Percentiles rank a stretch among this genome's conserved stretches.
Evolutionary conservation across 2,113 vertebrate genomes (phyloP).

Genomic region (Murina feae): DNA sequence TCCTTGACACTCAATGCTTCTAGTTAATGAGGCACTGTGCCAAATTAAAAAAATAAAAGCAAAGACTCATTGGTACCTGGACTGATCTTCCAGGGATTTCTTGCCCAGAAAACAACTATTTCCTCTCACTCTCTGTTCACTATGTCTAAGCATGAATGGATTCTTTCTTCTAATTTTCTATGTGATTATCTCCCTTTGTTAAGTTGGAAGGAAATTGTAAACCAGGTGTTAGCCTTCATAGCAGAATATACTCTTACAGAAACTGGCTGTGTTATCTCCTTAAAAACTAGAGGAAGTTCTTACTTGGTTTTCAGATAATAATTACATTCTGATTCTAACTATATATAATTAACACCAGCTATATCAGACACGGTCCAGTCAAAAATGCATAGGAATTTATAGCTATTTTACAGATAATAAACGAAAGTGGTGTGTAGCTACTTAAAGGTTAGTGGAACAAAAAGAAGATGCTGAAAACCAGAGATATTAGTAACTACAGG

Average conservation of each 20-base stretch:
- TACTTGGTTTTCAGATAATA: not conserved
- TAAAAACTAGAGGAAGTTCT: not conserved
- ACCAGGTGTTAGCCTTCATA: not conserved
- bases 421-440: not conserved
- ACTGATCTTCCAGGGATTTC: not conserved
- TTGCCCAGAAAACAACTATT: not conserved
- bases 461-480: not conserved
- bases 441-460: not conserved
- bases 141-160: not conserved
- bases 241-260: not conserved
- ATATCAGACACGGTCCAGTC: not conserved
- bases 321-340: not conserved
- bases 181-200: not conserved
- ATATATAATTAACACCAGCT: not conserved
- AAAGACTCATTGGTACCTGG: not conserved
- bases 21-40: not conserved
- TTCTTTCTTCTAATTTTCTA: constrained; percentile 33
- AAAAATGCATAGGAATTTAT: not conserved
- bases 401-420: not conserved
- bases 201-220: not conserved
- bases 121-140: not conserved
- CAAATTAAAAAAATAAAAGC: not conserved
- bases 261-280: not conserved
- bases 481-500: not conserved
- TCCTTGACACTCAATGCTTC: not conserved